Evolutionary conservation across 2,113 vertebrate species (phyloP).

Genomic region (Amazona vittata): DNA sequence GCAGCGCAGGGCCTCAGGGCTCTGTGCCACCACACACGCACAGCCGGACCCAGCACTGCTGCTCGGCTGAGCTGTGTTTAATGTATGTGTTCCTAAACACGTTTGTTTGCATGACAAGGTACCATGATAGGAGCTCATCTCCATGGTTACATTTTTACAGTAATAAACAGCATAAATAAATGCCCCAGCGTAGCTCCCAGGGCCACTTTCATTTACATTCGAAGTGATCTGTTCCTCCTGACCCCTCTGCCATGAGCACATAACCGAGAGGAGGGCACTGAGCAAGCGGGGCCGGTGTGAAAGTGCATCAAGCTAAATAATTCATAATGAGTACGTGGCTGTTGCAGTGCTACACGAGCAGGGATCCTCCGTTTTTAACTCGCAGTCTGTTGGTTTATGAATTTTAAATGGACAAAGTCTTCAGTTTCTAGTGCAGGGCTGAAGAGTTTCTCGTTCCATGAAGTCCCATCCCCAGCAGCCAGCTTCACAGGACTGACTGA

Average conservation of each 20-base stretch:
- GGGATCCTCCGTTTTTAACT: not conserved
- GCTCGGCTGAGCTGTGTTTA: not conserved
- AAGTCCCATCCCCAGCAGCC: not conserved
- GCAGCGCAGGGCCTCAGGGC: not conserved
- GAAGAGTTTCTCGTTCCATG: not conserved
- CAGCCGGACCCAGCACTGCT: not conserved
- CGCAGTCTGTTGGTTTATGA: constrained; percentile 7
- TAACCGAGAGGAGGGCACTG: not conserved
- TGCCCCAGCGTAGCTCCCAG: not conserved
- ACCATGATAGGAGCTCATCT: not conserved
- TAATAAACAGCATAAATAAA: not conserved
- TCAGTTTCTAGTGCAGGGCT: not conserved
- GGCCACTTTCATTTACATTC: not conserved
- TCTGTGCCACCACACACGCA: not conserved
- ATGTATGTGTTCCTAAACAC: not conserved
- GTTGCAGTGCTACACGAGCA: not conserved
- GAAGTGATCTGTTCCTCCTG: not conserved
- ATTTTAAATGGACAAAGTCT: constrained; percentile 31
- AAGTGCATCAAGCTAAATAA: not conserved
- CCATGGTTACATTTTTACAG: not conserved
- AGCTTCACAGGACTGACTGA: not conserved
- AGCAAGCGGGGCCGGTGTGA: not conserved
- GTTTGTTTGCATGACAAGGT: not conserved
- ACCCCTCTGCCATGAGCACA: not conserved
- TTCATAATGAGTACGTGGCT: not conserved